Conservation (phyloP, 2,797 vertebrate genomes). For the Coccyzus lansbergi region DNA sequence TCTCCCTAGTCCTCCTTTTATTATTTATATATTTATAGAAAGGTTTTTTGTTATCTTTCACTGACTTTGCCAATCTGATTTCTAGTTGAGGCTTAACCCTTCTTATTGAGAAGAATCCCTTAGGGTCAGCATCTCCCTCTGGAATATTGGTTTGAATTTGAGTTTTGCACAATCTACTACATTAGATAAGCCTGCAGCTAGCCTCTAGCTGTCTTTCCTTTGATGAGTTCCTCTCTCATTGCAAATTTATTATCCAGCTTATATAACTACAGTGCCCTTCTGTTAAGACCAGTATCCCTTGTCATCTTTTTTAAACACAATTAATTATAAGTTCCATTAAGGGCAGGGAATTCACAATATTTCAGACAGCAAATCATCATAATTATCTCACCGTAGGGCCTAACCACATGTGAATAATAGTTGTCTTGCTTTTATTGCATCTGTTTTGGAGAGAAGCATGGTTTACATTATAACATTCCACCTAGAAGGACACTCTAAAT, state of each 20-base stretch:
- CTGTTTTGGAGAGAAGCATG: neutral
- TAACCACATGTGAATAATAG: neutral
- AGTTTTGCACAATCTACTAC: neutral
- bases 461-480: neutral
- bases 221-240: neutral
- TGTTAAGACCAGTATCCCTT: neutral
- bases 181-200: neutral
- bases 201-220: neutral
- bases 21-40: too few relatives aligned
- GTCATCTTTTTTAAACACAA: neutral
- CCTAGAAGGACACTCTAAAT: neutral
- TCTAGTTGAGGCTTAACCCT: too few relatives aligned
- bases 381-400: neutral
- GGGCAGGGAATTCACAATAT: neutral
- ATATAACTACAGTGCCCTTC: neutral
- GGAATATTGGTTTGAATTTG: neutral
- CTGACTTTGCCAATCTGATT: too few relatives aligned
- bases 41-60: too few relatives aligned
- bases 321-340: neutral
- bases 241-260: neutral
- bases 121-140: neutral
- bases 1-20: too few relatives aligned
- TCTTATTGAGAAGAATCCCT: neutral
- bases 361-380: neutral
- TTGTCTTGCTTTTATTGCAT: neutral